Percentiles rank a stretch among this genome's conserved stretches.
These are phyloP conservation scores for Schizaphis graminum DNA, from an alignment of 2,888 invertebrate genomes.

Conservation along the genomic window DNA sequence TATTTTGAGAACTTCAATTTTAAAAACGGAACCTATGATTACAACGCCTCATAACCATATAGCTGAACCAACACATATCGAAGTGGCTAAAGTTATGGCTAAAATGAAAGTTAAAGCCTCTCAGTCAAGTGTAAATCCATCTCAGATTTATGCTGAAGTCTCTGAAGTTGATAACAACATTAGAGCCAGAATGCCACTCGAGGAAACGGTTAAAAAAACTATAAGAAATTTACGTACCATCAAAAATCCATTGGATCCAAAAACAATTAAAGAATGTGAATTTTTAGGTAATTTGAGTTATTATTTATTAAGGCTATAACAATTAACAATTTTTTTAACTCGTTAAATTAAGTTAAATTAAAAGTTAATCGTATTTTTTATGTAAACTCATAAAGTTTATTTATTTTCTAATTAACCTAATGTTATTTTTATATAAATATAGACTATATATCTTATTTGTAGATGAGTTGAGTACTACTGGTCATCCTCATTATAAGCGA, in stretches of 20 bases:
- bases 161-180: background rate
- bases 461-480: background rate
- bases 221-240: background rate
- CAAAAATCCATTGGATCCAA: slow-evolving; percentile 7
- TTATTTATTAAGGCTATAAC: too few species aligned
- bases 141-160: background rate
- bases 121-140: background rate
- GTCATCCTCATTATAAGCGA: background rate
- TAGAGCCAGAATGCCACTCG: background rate
- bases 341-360: too few species aligned
- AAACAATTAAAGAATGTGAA: background rate
- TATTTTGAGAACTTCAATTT: background rate
- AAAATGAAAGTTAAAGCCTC: background rate
- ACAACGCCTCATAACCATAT: too few species aligned
- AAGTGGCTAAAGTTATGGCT: background rate
- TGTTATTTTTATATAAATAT: too few species aligned
- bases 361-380: too few species aligned
- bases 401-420: too few species aligned
- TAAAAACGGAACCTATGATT: background rate
- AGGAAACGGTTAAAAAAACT: background rate
- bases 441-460: too few species aligned
- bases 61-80: background rate
- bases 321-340: too few species aligned
- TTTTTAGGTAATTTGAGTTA: background rate
- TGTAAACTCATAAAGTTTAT: too few species aligned